Base-by-base conservation (phyloP, 2,888 invertebrate genomes). In the Unio pictorum region DNA sequence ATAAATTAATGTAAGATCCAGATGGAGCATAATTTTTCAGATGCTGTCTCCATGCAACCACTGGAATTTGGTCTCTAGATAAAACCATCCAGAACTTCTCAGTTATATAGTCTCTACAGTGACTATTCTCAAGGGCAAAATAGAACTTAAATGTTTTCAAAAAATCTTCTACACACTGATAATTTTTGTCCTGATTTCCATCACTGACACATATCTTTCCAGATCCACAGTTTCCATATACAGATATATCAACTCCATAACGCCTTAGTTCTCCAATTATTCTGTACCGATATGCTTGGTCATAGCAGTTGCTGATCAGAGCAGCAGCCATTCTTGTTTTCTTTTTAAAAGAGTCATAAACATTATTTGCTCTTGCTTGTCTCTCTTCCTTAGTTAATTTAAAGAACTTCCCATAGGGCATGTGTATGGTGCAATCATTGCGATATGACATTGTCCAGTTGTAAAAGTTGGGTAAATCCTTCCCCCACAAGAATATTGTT, bases 371-470 rank as follows among this genome's bases (percentile, higher is more conserved):
- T 45, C 11, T 45, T 30, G 54, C 64, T 45, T 1, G 45, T 45
- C 2, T 45, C 62, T 70, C 78, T 55, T 15, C 26, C 18, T 30
- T 73, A 59, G 58, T 68, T 64, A 68, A 62, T 61, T 30, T 63
- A 64, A 72, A 61, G 64, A 45, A 74, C n/a, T 45, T 74, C 3
- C 83, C 84, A 68, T 83, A 84, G 0, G 76, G 74, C 23, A 79
- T 78, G 0, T 73, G 73, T 5, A 85, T 76, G 55, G 81, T 79
- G 0, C 84, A 75, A 67, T 85, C 84, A 34, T 68, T 64, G 23
- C 83, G 72, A 69, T 85, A 83, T 73, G 77, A 80, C 15, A 74
- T 72, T 1, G 85, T 85, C 85, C 84, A 85, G 69, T 85, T 85
- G 67, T 84, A 84, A 45, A 45, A 45, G 26, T 72, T 68, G 6